Conservation (phyloP, 2,888 invertebrate genomes). For the Amblyteles armatorius region DNA sequence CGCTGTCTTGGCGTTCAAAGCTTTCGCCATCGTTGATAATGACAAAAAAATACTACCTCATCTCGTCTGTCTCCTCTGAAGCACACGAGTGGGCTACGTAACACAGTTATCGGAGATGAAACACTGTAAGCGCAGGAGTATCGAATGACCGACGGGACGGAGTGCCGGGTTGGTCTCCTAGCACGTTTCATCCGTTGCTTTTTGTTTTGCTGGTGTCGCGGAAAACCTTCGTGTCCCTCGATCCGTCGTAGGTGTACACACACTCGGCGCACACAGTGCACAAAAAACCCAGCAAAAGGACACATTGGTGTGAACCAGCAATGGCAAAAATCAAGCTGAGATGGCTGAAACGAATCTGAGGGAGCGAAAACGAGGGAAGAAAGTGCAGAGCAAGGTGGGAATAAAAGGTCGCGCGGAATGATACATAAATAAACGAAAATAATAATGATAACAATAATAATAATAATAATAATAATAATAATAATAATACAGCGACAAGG, state of each 20-base stretch:
- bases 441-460: slow-evolving; percentile 4
- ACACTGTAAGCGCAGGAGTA: slow-evolving; percentile 11
- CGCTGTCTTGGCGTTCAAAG: background rate
- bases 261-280: background rate
- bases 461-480: slow-evolving; percentile 16
- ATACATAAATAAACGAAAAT: slow-evolving; percentile 15
- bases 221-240: slow-evolving; percentile 11
- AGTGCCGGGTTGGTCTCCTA: background rate
- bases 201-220: slow-evolving; percentile 17
- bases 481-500: slow-evolving; percentile 14
- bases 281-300: slow-evolving; percentile 20
- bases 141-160: slow-evolving; percentile 9
- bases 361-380: slow-evolving; percentile 15
- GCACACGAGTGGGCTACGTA: too few relatives aligned
- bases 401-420: background rate
- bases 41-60: background rate
- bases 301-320: background rate
- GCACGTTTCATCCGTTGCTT: slow-evolving; percentile 21
- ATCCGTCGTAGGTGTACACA: slow-evolving; percentile 7
- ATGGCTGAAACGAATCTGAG: background rate
- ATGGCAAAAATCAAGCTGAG: slow-evolving; percentile 39
- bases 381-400: slow-evolving; percentile 13
- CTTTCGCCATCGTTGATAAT: background rate
- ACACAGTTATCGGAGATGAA: background rate
- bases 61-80: too few relatives aligned